phyloP scores from a whole-genome alignment of 2,113 vertebrate species.

The Puma concolor region DNA sequence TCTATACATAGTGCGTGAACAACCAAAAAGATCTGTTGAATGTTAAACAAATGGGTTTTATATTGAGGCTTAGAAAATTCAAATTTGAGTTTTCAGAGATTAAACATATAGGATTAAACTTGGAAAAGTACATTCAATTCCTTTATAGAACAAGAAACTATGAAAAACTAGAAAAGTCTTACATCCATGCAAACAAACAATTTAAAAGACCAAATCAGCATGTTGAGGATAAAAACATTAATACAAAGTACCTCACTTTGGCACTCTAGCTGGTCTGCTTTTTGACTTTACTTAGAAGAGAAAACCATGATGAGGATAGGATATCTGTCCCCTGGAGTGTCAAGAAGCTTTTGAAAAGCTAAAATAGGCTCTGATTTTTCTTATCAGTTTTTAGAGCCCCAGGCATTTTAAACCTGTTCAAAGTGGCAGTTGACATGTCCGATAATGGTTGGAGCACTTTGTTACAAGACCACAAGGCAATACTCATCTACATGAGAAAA shows the following conservation, averaged over 20 bases:
- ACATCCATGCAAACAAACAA: not conserved
- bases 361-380: constrained; percentile 34
- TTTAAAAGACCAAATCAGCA: constrained; percentile 45
- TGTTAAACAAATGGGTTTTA: not conserved
- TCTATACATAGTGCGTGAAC: not conserved
- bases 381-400: constrained; percentile 47
- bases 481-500: constrained; percentile 6
- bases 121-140: constrained; percentile 10
- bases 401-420: constrained; percentile 46
- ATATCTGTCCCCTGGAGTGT: not conserved
- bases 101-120: constrained; percentile 16
- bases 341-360: constrained; percentile 57
- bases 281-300: constrained; percentile 35
- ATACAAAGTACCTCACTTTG: not conserved
- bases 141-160: not conserved
- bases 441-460: constrained; percentile 1
- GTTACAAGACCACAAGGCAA: constrained; percentile 7
- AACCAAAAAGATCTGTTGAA: not conserved
- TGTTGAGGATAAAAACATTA: not conserved
- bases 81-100: constrained; percentile 26
- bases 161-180: constrained; percentile 33
- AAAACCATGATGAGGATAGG: not conserved
- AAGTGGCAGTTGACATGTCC: constrained; percentile 6
- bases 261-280: not conserved
- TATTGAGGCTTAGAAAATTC: constrained; percentile 43